These are phyloP conservation scores for Molothrus aeneus DNA, from an alignment of 2,797 vertebrate genomes.

Conservation along the genomic window DNA sequence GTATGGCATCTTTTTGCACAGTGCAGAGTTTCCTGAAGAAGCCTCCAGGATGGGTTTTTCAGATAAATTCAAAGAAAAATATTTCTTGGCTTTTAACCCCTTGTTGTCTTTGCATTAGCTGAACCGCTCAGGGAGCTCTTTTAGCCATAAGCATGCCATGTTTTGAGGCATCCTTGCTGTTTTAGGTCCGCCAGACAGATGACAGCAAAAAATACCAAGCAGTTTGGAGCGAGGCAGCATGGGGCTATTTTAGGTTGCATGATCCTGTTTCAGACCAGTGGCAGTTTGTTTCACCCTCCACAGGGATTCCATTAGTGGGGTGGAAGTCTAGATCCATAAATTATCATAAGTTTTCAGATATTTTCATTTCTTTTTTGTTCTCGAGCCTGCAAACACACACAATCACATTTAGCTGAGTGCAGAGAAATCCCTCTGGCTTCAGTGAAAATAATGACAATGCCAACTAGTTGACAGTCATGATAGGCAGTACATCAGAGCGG, in stretches of 20 bases:
- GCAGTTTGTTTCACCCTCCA: background rate
- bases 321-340: background rate
- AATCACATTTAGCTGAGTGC: background rate
- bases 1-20: background rate
- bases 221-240: background rate
- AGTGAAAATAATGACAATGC: background rate
- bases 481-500: background rate
- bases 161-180: background rate
- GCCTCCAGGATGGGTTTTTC: background rate
- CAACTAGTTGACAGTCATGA: background rate
- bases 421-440: slow-evolving; percentile 18
- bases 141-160: background rate
- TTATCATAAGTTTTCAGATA: background rate
- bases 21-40: background rate
- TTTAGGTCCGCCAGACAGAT: background rate
- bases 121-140: background rate
- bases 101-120: background rate
- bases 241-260: background rate
- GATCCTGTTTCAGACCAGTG: background rate
- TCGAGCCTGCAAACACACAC: background rate
- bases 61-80: background rate
- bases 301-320: background rate
- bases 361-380: background rate
- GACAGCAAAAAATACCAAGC: background rate
- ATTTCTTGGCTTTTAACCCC: background rate